These are phyloP conservation scores for Pantelozetes paolii DNA, from an alignment of 2,888 invertebrate species.

Conservation along the genomic window DNA sequence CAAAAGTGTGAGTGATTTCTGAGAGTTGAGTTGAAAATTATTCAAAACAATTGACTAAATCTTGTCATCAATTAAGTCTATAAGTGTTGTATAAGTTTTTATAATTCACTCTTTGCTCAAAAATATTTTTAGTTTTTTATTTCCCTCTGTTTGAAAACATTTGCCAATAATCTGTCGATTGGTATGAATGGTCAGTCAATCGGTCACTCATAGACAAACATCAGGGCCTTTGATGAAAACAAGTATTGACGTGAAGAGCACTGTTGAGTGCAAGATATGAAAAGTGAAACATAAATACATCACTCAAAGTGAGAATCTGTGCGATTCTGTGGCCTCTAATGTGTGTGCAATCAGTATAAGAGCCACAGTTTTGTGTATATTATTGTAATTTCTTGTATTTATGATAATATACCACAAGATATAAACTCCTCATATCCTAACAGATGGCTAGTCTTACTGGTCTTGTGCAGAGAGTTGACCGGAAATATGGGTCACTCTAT, in stretches of 20 bases:
- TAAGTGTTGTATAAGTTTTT: background rate
- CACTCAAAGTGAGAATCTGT: too few species aligned
- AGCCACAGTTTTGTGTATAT: background rate
- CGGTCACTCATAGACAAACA: conserved; percentile 8
- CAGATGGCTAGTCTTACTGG: too few species aligned
- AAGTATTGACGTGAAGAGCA: background rate
- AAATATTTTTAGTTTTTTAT: background rate
- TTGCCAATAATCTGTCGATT: conserved; percentile 17
- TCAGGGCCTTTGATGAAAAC: background rate
- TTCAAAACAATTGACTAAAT: background rate
- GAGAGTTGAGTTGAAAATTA: too few species aligned
- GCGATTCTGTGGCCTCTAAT: background rate
- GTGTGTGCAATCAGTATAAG: background rate
- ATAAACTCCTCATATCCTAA: too few species aligned
- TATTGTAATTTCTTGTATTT: too few species aligned
- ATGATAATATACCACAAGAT: too few species aligned
- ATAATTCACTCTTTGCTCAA: too few species aligned
- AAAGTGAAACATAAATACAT: background rate
- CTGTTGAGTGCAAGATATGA: background rate
- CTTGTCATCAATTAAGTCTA: background rate
- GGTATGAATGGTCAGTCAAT: background rate
- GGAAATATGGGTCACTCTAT: too few species aligned
- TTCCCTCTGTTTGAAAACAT: background rate
- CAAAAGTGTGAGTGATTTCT: too few species aligned
- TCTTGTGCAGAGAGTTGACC: too few species aligned